Conservation (phyloP, 2,113 vertebrate species). For the Pseudopodoces humilis region DNA sequence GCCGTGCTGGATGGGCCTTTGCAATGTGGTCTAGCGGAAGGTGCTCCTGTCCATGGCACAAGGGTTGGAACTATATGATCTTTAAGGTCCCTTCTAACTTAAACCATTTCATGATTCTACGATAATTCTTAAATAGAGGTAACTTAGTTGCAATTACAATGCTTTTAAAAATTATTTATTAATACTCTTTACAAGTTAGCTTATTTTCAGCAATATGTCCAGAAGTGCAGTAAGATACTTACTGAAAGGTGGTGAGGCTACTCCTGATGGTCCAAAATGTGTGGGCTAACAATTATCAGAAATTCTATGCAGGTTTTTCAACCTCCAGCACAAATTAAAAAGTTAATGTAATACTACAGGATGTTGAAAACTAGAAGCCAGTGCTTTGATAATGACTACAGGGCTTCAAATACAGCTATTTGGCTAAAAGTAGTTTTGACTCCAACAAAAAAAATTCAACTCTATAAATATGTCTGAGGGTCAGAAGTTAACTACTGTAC, state of each 20-base stretch:
- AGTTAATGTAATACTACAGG: not conserved
- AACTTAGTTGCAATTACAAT: not conserved
- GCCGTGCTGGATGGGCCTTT: not conserved
- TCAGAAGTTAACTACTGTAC: not conserved
- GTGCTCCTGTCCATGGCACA: not conserved
- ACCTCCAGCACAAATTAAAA: not conserved
- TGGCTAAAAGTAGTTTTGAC: not conserved
- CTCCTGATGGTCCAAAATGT: not conserved
- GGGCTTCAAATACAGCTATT: not conserved
- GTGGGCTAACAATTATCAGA: not conserved
- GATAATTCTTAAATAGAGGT: not conserved
- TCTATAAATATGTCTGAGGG: not conserved
- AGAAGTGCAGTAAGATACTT: not conserved
- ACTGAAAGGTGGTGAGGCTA: not conserved
- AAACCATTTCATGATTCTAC: not conserved
- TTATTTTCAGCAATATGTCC: not conserved
- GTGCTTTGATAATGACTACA: not conserved
- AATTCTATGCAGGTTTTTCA: not conserved
- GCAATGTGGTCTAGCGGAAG: not conserved
- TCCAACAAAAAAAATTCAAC: not conserved
- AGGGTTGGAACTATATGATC: not conserved
- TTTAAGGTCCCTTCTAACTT: not conserved
- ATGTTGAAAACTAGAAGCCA: not conserved
- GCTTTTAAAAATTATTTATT: not conserved
- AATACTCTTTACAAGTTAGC: not conserved